These are phyloP conservation scores for Tetragonisca angustula DNA, from an alignment of 2,888 invertebrate genomes.

Conservation along the genomic window DNA sequence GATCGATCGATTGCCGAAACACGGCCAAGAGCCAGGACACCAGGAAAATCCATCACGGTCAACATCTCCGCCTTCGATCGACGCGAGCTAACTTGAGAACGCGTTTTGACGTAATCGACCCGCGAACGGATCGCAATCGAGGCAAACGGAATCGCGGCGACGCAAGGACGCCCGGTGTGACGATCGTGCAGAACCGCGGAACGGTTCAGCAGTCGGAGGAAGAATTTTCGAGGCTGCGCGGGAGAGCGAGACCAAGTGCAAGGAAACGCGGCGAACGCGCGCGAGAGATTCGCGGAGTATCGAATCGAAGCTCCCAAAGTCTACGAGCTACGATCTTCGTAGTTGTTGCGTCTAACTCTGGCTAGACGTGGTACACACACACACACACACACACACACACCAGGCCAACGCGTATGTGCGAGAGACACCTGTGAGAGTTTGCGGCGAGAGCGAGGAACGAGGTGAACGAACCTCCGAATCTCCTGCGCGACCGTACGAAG, in stretches of 20 bases:
- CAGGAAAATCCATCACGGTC: constrained; percentile 1
- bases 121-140: constrained; percentile 60
- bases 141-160: constrained; percentile 57
- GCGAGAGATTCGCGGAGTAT: constrained; percentile 77
- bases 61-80: constrained; percentile 27
- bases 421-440: constrained; percentile 38
- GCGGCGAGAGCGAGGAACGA: constrained; percentile 74
- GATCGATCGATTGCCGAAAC: background rate
- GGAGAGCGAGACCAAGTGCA: constrained; percentile 61
- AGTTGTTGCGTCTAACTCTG: constrained; percentile 27
- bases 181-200: constrained; percentile 2
- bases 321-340: constrained; percentile 68
- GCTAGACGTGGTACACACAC: background rate
- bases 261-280: constrained; percentile 60
- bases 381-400: background rate
- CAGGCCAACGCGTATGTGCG: background rate
- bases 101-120: constrained; percentile 58
- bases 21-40: background rate
- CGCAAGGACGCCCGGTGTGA: constrained; percentile 55
- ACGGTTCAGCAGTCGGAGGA: constrained; percentile 16
- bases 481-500: constrained; percentile 60
- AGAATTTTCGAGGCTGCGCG: constrained; percentile 45
- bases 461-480: constrained; percentile 84
- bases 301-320: constrained; percentile 76
- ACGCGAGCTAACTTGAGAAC: background rate